These are phyloP conservation scores for Delichon dasypus DNA, from an alignment of 2,797 vertebrate species.

Conservation along the genomic window DNA sequence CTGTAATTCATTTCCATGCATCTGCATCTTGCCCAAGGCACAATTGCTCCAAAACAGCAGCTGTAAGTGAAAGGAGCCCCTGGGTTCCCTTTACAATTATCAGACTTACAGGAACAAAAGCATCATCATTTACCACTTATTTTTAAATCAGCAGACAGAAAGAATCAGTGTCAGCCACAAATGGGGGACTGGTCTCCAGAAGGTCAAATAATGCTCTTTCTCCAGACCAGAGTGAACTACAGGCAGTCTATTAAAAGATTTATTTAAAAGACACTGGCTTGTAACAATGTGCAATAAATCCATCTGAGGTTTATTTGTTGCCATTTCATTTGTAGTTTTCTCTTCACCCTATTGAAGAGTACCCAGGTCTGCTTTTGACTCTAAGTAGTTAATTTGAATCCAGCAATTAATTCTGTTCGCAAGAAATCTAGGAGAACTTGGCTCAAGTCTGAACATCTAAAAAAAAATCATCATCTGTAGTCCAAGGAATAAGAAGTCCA, in stretches of 20 bases:
- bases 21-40: background rate
- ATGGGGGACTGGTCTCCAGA: background rate
- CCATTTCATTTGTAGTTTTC: background rate
- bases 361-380: background rate
- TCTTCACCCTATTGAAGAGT: background rate
- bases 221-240: background rate
- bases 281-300: background rate
- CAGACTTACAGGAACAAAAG: background rate
- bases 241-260: background rate
- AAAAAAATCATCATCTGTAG: background rate
- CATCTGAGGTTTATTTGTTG: background rate
- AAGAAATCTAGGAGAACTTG: constrained; percentile 8
- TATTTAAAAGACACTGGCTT: background rate
- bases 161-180: background rate
- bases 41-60: background rate
- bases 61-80: background rate
- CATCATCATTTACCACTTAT: background rate
- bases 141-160: background rate
- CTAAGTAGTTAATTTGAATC: background rate
- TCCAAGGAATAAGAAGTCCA: background rate
- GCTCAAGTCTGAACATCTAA: background rate
- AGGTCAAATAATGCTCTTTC: background rate
- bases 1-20: background rate
- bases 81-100: background rate
- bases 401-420: background rate